These are phyloP conservation scores for Eurosta solidaginis DNA, from an alignment of 1,140 invertebrate species.

Conservation along the genomic window DNA sequence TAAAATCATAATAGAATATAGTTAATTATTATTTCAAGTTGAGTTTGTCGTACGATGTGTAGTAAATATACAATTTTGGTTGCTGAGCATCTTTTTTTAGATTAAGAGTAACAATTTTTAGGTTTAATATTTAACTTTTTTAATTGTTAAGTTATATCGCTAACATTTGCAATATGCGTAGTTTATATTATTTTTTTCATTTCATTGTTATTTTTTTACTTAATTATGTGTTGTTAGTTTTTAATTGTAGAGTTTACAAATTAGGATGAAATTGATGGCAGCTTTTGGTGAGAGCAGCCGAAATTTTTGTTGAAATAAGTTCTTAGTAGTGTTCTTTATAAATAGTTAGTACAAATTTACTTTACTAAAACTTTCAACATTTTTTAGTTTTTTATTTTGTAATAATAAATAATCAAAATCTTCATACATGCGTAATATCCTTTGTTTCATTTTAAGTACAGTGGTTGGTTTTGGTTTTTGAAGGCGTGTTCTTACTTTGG, in stretches of 20 bases:
- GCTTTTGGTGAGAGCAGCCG: conserved; percentile 21
- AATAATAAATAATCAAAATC: not conserved
- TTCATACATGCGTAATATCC: too few species aligned
- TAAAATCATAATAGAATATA: too few species aligned
- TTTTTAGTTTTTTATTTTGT: not conserved
- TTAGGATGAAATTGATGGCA: conserved; percentile 1
- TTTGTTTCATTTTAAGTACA: too few species aligned
- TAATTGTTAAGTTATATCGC: not conserved
- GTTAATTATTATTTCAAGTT: too few species aligned
- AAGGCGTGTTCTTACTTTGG: too few species aligned
- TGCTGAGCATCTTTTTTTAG: conserved; percentile 4
- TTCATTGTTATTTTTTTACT: not conserved
- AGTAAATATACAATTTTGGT: not conserved
- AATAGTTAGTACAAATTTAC: not conserved
- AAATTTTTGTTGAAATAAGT: conserved; percentile 5
- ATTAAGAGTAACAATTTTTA: not conserved
- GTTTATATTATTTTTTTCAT: not conserved
- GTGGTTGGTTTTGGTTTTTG: too few species aligned
- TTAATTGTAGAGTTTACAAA: conserved; percentile 32
- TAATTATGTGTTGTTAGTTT: not conserved
- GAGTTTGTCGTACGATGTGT: too few species aligned
- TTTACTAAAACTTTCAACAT: not conserved
- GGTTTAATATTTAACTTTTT: not conserved
- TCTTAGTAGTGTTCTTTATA: not conserved
- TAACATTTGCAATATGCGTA: not conserved